Conservation (phyloP, 1,140 invertebrate genomes). For the Zaprionus gabonicus region DNA sequence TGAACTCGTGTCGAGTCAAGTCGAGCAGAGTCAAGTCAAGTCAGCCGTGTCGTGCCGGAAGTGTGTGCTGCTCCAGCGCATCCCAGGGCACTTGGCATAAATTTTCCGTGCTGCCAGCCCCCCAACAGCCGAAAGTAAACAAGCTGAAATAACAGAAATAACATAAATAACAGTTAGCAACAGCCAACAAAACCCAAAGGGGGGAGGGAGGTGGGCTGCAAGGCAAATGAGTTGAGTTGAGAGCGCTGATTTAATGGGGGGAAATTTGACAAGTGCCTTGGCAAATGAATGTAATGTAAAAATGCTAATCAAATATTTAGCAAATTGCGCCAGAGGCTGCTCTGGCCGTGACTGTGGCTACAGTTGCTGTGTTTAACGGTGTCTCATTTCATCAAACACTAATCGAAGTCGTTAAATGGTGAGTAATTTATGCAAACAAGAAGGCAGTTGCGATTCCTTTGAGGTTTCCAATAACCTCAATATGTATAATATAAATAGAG, state of each 20-base stretch:
- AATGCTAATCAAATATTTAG: conserved; percentile 5
- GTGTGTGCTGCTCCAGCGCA: conserved; percentile 38
- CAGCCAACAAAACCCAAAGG: background rate
- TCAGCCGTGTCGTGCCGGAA: conserved; percentile 45
- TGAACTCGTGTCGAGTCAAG: conserved; percentile 4
- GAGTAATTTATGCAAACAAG: too few relatives aligned
- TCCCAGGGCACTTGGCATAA: conserved; percentile 50
- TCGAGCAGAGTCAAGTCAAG: conserved; percentile 26
- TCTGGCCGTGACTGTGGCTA: background rate
- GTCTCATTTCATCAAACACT: background rate
- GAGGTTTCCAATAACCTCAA: too few relatives aligned
- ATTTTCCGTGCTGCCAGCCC: conserved; percentile 30
- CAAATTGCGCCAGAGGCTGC: conserved; percentile 6
- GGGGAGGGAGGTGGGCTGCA: too few relatives aligned
- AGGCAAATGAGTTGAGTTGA: conserved; percentile 13
- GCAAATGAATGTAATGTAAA: conserved; percentile 25
- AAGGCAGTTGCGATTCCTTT: too few relatives aligned
- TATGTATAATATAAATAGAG: too few relatives aligned
- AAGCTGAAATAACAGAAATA: conserved; percentile 44
- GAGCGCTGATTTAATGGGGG: conserved; percentile 18
- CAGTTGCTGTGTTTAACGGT: background rate
- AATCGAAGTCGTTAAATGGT: background rate
- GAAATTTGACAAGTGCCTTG: conserved; percentile 33
- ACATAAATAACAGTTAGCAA: conserved; percentile 26
- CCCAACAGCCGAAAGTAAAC: conserved; percentile 43